Percentiles rank a stretch among this genome's conserved stretches.
These are phyloP conservation scores for Hemiscyllium ocellatum DNA, from an alignment of 2,113 vertebrate genomes.

Conservation along the genomic window DNA sequence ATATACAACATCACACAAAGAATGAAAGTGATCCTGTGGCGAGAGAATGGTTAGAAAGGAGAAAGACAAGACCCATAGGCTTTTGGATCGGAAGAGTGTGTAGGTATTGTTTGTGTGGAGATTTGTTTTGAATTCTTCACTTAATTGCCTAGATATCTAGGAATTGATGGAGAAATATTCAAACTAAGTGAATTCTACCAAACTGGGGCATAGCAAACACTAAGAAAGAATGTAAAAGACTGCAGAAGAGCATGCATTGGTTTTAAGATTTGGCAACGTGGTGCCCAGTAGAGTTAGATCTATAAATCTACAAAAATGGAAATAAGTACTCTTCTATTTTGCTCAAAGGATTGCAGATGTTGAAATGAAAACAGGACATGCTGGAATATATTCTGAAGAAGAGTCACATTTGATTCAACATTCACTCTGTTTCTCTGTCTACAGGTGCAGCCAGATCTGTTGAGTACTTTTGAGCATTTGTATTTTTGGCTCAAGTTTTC, in stretches of 20 bases:
- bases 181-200: background rate
- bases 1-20: background rate
- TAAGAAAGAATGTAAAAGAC: background rate
- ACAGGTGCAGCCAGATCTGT: too few relatives aligned
- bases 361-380: too few relatives aligned
- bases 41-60: background rate
- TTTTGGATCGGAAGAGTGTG: background rate
- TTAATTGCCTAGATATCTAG: background rate
- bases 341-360: too few relatives aligned
- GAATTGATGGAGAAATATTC: background rate
- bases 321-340: background rate
- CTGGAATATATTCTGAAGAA: too few relatives aligned
- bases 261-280: background rate
- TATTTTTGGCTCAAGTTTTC: background rate
- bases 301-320: background rate
- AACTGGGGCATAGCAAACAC: background rate
- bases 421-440: too few relatives aligned
- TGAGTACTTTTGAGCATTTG: too few relatives aligned
- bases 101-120: background rate
- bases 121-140: background rate
- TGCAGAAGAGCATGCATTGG: background rate
- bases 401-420: too few relatives aligned
- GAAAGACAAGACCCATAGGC: background rate
- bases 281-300: background rate
- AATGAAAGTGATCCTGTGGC: background rate